Evolutionary conservation across 2,797 vertebrate genomes (phyloP).

Genomic region (Heteromormyrus szaboi): DNA sequence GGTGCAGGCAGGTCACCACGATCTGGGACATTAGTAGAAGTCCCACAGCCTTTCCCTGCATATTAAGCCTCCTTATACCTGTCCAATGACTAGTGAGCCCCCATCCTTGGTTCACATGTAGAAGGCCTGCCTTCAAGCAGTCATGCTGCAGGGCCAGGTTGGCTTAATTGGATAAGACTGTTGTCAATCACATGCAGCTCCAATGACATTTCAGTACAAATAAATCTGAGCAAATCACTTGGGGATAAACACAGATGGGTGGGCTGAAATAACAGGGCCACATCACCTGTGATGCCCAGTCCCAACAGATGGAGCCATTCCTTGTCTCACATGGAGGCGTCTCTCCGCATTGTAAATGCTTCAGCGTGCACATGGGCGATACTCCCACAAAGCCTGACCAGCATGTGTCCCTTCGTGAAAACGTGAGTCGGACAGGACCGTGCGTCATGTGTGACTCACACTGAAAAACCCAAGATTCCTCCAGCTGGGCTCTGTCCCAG

Average conservation of each 20-base stretch:
- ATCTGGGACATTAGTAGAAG: neutral
- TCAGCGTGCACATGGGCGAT: constrained; percentile 37
- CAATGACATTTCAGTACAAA: neutral
- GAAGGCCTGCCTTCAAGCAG: neutral
- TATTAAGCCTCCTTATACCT: neutral
- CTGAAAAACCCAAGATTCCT: constrained; percentile 54
- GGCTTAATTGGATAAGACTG: neutral
- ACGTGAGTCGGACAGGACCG: constrained; percentile 29
- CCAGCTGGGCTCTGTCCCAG: constrained; percentile 48
- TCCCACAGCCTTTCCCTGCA: neutral
- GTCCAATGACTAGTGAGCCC: neutral
- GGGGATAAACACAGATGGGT: neutral
- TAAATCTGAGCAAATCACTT: neutral
- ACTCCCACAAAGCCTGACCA: constrained; percentile 16
- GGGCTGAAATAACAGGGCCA: neutral
- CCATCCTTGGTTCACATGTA: neutral
- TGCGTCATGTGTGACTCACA: constrained; percentile 58
- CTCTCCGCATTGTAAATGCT: constrained; percentile 51
- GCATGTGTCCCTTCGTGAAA: constrained; percentile 20
- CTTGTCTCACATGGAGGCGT: constrained; percentile 35
- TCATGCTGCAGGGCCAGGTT: neutral
- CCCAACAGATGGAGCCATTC: constrained; percentile 35
- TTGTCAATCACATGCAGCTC: neutral
- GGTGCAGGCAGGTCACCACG: neutral
- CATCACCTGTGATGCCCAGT: neutral